phyloP scores from a whole-genome alignment of 2,888 invertebrate genomes.

The Zaprionus lineosus region DNA sequence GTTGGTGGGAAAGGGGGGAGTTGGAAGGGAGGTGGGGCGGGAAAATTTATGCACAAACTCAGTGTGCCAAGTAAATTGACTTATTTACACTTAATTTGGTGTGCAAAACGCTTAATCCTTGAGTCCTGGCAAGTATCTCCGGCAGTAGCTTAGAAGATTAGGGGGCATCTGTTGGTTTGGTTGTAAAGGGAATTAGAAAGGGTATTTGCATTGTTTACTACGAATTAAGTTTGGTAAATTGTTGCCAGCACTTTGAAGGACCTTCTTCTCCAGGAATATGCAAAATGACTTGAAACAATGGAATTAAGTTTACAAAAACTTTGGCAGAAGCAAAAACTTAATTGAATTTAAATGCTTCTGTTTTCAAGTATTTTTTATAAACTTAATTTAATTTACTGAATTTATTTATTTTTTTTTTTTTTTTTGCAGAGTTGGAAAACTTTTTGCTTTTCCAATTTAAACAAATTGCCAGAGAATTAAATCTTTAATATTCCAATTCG shows the following conservation, averaged over 20 bases:
- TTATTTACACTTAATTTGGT: conserved; percentile 51
- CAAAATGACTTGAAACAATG: too few relatives aligned
- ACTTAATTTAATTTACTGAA: too few relatives aligned
- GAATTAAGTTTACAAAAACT: too few relatives aligned
- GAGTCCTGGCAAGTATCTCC: conserved; percentile 1
- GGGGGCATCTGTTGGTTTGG: conserved; percentile 1
- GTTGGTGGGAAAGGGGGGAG: conserved; percentile 5
- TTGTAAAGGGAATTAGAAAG: conserved; percentile 8
- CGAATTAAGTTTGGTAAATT: background rate
- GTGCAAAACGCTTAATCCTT: conserved; percentile 24
- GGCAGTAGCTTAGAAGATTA: conserved; percentile 7
- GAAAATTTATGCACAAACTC: conserved; percentile 40
- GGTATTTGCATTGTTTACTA: too few relatives aligned
- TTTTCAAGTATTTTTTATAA: too few relatives aligned
- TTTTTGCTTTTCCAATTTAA: conserved; percentile 3
- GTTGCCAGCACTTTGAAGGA: too few relatives aligned
- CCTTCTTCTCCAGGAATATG: too few relatives aligned
- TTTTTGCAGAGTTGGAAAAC: conserved; percentile 5
- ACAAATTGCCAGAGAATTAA: conserved; percentile 14
- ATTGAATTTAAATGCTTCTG: background rate
- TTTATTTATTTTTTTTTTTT: too few relatives aligned
- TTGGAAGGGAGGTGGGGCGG: conserved; percentile 7
- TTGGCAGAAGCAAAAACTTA: background rate
- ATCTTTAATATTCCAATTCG: conserved; percentile 2
- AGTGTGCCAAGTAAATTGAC: conserved; percentile 44